phyloP scores from a whole-genome alignment of 2,888 invertebrate genomes.

The Leptinotarsa peninsularis region DNA sequence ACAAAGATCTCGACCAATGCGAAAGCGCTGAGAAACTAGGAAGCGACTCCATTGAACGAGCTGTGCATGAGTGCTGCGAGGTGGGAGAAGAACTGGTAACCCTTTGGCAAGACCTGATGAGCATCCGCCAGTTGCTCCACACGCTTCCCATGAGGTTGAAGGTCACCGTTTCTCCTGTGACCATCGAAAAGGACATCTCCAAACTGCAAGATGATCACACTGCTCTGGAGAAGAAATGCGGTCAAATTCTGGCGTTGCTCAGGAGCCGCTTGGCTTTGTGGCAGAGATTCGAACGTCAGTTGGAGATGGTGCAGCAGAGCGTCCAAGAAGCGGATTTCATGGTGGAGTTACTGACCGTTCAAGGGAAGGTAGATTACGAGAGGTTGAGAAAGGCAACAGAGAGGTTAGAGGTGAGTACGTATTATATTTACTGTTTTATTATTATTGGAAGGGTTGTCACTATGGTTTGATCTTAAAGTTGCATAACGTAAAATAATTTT shows the following conservation, averaged over 20 bases:
- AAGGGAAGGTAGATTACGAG: constrained; percentile 87
- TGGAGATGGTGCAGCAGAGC: constrained; percentile 84
- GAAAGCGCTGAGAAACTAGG: constrained; percentile 79
- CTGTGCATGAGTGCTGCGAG: constrained; percentile 78
- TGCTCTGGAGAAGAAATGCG: constrained; percentile 78
- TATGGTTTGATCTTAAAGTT: too few species aligned
- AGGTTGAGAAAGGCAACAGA: constrained; percentile 85
- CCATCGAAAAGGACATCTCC: constrained; percentile 81
- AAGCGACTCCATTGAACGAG: constrained; percentile 82
- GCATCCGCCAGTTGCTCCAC: constrained; percentile 80
- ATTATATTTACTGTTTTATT: neutral
- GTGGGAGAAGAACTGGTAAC: constrained; percentile 77
- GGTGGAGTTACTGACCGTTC: constrained; percentile 86
- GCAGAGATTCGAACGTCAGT: constrained; percentile 81
- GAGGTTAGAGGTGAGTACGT: constrained; percentile 80
- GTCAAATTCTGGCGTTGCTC: constrained; percentile 75
- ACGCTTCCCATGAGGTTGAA: constrained; percentile 81
- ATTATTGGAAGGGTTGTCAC: too few species aligned
- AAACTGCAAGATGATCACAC: constrained; percentile 80
- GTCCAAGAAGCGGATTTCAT: constrained; percentile 89
- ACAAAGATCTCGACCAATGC: constrained; percentile 76
- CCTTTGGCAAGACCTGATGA: constrained; percentile 84
- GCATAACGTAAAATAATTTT: too few species aligned
- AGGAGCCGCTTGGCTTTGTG: constrained; percentile 77
- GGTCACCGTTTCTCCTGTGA: constrained; percentile 78